Conservation (phyloP, 2,888 invertebrate genomes). For the Osmoderma eremita region DNA sequence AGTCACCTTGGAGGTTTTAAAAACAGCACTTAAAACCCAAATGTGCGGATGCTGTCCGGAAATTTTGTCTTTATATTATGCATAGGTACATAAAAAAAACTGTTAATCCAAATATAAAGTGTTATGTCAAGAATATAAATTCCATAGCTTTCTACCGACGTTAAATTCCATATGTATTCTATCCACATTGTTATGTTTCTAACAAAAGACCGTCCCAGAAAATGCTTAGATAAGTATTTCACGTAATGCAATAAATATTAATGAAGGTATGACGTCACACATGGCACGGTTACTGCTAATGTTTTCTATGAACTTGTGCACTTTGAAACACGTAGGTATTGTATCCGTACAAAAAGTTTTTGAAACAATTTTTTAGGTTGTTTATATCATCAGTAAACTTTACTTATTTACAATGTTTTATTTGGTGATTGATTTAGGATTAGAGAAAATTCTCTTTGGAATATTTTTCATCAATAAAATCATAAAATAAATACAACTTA, state of each 20-base stretch:
- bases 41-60: not conserved
- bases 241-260: slow-evolving; percentile 25
- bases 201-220: slow-evolving; percentile 4
- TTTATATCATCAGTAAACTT: too few species aligned
- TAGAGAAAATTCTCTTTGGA: too few species aligned
- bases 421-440: too few species aligned
- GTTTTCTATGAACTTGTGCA: not conserved
- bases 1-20: slow-evolving; percentile 9
- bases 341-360: too few species aligned
- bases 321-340: not conserved
- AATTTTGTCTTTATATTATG: not conserved
- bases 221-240: slow-evolving; percentile 7
- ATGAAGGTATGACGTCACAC: slow-evolving; percentile 13
- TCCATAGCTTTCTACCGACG: slow-evolving; percentile 15
- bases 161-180: slow-evolving; percentile 17
- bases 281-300: not conserved
- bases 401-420: too few species aligned
- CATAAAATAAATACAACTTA: too few species aligned
- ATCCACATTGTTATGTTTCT: slow-evolving; percentile 1
- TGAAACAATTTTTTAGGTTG: too few species aligned
- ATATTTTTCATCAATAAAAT: too few species aligned
- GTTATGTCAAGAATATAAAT: slow-evolving; percentile 11
- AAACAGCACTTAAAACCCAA: not conserved
- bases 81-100: slow-evolving; percentile 14
- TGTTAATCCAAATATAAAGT: slow-evolving; percentile 19